Evolutionary conservation across 2,888 invertebrate genomes (phyloP), one percentile per base, ranked within the genome.

Genomic region (Andrena minutula): DNA sequence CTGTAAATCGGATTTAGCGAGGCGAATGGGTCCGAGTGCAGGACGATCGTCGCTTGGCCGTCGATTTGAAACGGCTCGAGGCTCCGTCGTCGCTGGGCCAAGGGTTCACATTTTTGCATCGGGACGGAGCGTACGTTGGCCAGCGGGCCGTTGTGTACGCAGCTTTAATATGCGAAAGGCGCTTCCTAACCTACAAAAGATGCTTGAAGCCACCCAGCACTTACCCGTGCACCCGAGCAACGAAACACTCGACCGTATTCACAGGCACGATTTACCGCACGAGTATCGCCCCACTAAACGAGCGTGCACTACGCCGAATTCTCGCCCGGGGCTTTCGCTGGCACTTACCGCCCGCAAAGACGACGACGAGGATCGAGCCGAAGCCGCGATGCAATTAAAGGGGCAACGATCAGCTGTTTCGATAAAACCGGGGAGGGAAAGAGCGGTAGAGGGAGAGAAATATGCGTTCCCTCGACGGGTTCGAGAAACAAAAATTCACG

Each of bases 391-490:
- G 81, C 79, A 79, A 88, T 88, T 86, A 85, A 88, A 89, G 83
- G 85, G 89, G 86, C 85, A 47, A 66, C 83, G 82, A 89, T 89
- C 89, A 89, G 89, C 89, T 89, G 88, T 89, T 89, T 82, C 82
- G 82, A 65, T 28, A 72, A 86, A 86, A 85, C 69, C 69, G 73
- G 23, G 41, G 61, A 66, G 66, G 61, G 66, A 12, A 32, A 56
- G 47, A 32, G 30, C 28, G 65, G 51, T 28, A 60, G 66, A 66
- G 35, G 41, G 73, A 69, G 78, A 84, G 72, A 51, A 74, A 65
- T 41, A 41, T 60, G 53, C 41, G 64, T 61, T 72, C 61, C 61
- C 65, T 63, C 56, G 32, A 28, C 47, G 63, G 41, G 53, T 76
- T 56, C 8, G 35, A 20, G 8, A 58, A 28, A n/a, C n/a, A 76